These are phyloP conservation scores for Sinelater perroti DNA, from an alignment of 2,888 invertebrate species.

Conservation along the genomic window DNA sequence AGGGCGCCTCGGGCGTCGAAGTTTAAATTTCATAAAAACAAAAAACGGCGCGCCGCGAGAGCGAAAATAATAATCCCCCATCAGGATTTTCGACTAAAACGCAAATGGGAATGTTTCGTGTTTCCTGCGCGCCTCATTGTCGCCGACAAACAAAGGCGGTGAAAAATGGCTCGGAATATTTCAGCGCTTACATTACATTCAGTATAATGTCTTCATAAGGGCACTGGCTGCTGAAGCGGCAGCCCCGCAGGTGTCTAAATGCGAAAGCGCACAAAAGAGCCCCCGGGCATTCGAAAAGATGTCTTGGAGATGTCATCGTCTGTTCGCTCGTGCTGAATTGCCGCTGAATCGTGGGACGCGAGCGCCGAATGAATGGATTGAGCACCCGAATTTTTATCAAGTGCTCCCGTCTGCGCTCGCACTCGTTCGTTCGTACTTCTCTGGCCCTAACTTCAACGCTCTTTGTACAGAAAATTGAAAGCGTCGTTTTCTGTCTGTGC, in stretches of 20 bases:
- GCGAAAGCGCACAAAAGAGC: constrained; percentile 39
- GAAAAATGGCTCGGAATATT: constrained; percentile 35
- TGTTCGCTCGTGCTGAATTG: constrained; percentile 35
- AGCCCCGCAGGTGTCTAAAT: constrained; percentile 43
- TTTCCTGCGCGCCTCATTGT: constrained; percentile 24
- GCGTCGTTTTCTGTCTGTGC: no score
- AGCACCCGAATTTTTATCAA: constrained; percentile 31
- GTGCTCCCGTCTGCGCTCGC: no score
- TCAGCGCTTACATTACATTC: constrained; percentile 39
- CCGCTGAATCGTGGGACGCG: constrained; percentile 24
- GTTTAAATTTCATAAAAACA: constrained; percentile 6
- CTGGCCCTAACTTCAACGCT: no score
- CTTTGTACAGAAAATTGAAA: no score
- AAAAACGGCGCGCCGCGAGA: not conserved
- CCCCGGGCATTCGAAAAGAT: constrained; percentile 40
- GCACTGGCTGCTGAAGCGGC: constrained; percentile 29
- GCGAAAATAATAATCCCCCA: constrained; percentile 19
- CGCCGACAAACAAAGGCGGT: constrained; percentile 29
- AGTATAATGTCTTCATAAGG: constrained; percentile 40
- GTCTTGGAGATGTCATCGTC: constrained; percentile 44
- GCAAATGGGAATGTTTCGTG: constrained; percentile 23
- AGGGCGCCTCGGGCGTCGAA: not conserved
- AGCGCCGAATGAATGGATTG: constrained; percentile 29
- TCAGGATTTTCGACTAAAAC: constrained; percentile 26
- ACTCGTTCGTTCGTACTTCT: no score